phyloP scores from a whole-genome alignment of 2,797 vertebrate genomes.

The Synaphobranchus kaupii region DNA sequence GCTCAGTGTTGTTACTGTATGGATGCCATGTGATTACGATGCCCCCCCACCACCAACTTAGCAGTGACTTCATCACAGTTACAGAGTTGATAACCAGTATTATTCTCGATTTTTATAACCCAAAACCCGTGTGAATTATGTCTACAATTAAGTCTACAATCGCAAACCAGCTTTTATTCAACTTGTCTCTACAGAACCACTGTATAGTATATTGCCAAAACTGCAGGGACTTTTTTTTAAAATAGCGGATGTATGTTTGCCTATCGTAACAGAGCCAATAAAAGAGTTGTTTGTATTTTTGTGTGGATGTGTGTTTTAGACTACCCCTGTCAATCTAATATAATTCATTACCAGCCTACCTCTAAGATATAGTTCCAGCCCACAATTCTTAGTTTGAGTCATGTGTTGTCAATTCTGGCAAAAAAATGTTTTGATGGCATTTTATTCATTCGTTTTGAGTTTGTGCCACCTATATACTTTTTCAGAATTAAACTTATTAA shows the following conservation, averaged over 20 bases:
- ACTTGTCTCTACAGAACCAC: slow-evolving; percentile 39
- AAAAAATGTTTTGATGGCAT: background rate
- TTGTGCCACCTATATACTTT: background rate
- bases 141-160: background rate
- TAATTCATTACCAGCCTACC: background rate
- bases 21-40: slow-evolving; percentile 38
- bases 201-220: slow-evolving; percentile 57
- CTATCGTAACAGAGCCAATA: slow-evolving; percentile 48
- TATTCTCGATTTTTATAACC: background rate
- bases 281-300: slow-evolving; percentile 49
- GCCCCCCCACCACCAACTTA: slow-evolving; percentile 3
- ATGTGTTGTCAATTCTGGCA: background rate
- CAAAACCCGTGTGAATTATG: background rate
- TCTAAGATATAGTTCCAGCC: background rate
- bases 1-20: slow-evolving; percentile 37
- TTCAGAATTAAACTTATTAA: background rate
- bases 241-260: slow-evolving; percentile 48
- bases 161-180: slow-evolving; percentile 26
- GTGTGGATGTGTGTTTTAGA: background rate
- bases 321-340: background rate
- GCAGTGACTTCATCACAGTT: background rate
- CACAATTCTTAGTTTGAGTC: background rate
- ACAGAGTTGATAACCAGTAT: background rate
- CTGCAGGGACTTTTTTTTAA: slow-evolving; percentile 42
- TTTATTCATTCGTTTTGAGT: background rate